Evolutionary conservation across 1,140 invertebrate genomes (phyloP).

Genomic region (Acromyrmex echinatior): DNA sequence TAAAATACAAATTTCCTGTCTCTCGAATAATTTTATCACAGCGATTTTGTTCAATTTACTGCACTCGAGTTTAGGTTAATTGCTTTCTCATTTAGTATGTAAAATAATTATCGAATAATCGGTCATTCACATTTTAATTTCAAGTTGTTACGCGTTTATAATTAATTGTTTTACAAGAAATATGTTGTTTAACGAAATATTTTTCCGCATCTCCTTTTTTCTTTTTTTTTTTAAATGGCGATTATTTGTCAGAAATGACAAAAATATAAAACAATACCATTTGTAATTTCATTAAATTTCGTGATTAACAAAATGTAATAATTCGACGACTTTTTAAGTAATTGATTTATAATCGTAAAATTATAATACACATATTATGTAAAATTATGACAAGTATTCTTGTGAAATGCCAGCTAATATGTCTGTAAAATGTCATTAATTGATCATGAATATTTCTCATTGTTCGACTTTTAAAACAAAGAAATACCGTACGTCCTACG

Average conservation of each 20-base stretch:
- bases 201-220: too few species aligned
- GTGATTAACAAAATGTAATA: neutral
- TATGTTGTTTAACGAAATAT: neutral
- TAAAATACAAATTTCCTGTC: neutral
- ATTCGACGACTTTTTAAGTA: neutral
- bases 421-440: slow-evolving; percentile 4
- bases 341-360: neutral
- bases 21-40: slow-evolving; percentile 7
- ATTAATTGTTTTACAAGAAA: neutral
- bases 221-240: neutral
- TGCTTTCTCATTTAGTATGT: slow-evolving; percentile 14
- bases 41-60: slow-evolving; percentile 5
- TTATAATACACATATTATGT: slow-evolving; percentile 4
- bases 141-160: neutral
- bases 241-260: neutral
- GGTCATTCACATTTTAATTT: neutral
- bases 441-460: neutral
- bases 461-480: neutral
- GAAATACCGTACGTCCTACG: too few species aligned
- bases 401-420: neutral
- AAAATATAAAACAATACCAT: neutral
- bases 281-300: neutral
- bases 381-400: neutral
- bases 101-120: slow-evolving; percentile 21
- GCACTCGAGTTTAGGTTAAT: neutral